Conservation (phyloP, 2,113 vertebrate genomes). For the Acanthisitta chloris region DNA sequence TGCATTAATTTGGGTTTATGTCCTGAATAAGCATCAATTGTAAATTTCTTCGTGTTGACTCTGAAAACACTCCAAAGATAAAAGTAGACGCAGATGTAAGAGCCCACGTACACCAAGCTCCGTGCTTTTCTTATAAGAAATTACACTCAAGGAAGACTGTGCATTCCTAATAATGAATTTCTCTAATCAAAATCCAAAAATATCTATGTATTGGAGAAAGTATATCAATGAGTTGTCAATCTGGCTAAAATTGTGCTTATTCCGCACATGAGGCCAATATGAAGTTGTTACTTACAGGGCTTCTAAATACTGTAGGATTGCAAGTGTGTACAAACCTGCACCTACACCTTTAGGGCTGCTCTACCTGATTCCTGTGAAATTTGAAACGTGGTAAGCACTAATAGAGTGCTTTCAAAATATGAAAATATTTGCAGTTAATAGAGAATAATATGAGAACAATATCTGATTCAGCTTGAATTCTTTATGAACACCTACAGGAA, state of each 20-base stretch:
- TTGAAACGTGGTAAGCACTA: not conserved
- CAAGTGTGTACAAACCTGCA: not conserved
- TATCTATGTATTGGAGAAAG: not conserved
- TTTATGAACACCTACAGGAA: not conserved
- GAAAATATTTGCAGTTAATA: not conserved
- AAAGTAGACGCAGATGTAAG: not conserved
- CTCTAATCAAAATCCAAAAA: not conserved
- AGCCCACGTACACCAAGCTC: not conserved
- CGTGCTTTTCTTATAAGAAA: not conserved
- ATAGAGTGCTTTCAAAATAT: not conserved
- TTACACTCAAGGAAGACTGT: not conserved
- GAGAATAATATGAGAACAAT: not conserved
- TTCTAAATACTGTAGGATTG: not conserved
- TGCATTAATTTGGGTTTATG: conserved; percentile 3
- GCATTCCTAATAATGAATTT: not conserved
- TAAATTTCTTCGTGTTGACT: not conserved
- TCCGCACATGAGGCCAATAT: not conserved
- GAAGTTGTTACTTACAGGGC: not conserved
- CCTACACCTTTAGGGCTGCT: not conserved
- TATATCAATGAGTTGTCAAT: not conserved
- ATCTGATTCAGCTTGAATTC: conserved; percentile 4
- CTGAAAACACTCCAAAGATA: not conserved
- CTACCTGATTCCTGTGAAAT: not conserved
- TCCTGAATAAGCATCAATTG: conserved; percentile 10
- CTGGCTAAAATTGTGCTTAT: not conserved